Evolutionary conservation across 2,113 vertebrate genomes (phyloP).

Genomic region (Stictonetta naevosa): DNA sequence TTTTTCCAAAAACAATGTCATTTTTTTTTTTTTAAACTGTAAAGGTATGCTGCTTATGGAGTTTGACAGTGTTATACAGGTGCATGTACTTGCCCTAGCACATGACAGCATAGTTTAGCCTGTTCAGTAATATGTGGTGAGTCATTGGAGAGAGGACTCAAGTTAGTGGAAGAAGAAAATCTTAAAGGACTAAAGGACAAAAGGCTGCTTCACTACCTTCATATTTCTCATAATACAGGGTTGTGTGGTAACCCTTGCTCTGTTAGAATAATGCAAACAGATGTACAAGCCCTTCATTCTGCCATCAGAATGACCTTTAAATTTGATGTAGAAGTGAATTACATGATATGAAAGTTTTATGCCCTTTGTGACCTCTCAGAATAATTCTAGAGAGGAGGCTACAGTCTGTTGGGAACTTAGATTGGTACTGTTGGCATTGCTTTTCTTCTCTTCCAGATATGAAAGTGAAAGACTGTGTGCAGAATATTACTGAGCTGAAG

Average conservation of each 20-base stretch:
- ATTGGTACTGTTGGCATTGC: not conserved
- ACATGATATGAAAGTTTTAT: not conserved
- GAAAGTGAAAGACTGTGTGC: conserved; percentile 64
- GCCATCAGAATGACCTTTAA: not conserved
- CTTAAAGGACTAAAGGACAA: not conserved
- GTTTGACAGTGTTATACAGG: not conserved
- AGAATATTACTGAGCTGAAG: conserved; percentile 47
- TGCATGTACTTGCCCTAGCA: not conserved
- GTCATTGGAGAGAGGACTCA: not conserved
- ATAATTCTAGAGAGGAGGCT: not conserved
- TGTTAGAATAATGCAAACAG: not conserved
- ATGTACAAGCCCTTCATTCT: not conserved
- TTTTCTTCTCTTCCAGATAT: conserved; percentile 42
- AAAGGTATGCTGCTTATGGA: not conserved
- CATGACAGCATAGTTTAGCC: not conserved
- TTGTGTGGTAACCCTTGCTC: not conserved
- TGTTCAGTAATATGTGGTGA: not conserved
- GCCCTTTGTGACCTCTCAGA: not conserved
- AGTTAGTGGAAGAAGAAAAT: not conserved
- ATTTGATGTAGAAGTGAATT: not conserved
- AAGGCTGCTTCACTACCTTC: not conserved
- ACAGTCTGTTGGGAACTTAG: not conserved
- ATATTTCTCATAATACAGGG: not conserved
- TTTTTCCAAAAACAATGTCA: not conserved
- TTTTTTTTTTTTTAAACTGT: not conserved